Percentiles rank a stretch among this genome's conserved stretches.
phyloP scores from a whole-genome alignment of 2,797 vertebrate genomes.

The Huso huso region DNA sequence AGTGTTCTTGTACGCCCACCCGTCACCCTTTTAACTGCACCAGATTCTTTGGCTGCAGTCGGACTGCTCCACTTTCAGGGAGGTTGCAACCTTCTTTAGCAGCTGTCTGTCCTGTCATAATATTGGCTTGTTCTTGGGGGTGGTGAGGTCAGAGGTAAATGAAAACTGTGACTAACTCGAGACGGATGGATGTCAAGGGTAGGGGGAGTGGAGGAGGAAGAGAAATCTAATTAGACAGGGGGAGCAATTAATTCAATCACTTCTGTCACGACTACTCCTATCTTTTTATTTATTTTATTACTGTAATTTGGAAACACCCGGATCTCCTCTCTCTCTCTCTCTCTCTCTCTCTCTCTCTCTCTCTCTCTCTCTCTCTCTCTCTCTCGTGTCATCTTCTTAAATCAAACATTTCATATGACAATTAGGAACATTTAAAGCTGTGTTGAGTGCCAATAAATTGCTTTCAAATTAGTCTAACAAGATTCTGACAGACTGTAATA shows the following conservation, averaged over 20 bases:
- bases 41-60: conserved; percentile 45
- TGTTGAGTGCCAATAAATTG: conserved; percentile 21
- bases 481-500: conserved; percentile 2
- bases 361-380: conserved; percentile 14
- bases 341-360: neutral
- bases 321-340: conserved; percentile 38
- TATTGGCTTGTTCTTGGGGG: conserved; percentile 23
- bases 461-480: conserved; percentile 21
- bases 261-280: neutral
- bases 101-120: conserved; percentile 62
- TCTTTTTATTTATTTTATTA: conserved; percentile 11
- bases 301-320: conserved; percentile 25
- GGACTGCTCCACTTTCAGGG: conserved; percentile 59
- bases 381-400: conserved; percentile 9
- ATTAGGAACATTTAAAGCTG: conserved; percentile 20
- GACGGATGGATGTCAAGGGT: conserved; percentile 55
- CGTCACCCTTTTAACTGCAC: conserved; percentile 1
- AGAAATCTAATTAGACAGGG: conserved; percentile 42
- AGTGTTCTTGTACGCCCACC: too few species aligned
- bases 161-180: conserved; percentile 48
- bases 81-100: conserved; percentile 34
- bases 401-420: conserved; percentile 23
- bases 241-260: conserved; percentile 34
- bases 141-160: conserved; percentile 39
- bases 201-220: conserved; percentile 12